phyloP scores from a whole-genome alignment of 2,113 vertebrate genomes.

The Suncus etruscus region DNA sequence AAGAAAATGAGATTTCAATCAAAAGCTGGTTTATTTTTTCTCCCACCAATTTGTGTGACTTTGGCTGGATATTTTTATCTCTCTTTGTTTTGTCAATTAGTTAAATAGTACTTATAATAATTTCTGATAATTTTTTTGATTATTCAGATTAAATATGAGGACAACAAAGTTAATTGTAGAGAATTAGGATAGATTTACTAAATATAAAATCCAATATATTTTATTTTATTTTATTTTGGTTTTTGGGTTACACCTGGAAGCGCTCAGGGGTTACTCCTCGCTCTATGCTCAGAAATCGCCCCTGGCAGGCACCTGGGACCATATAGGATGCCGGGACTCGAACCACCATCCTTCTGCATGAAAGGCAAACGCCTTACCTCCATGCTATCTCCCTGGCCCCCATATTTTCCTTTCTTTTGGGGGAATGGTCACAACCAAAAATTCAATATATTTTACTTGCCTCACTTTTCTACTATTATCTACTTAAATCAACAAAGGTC shows the following conservation, averaged over 20 bases:
- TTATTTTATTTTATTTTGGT: neutral
- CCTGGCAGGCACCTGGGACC: too few species aligned
- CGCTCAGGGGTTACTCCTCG: too few species aligned
- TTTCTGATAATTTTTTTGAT: constrained; percentile 39
- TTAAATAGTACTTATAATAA: constrained; percentile 25
- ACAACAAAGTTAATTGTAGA: constrained; percentile 45
- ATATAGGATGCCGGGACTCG: too few species aligned
- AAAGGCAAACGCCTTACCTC: too few species aligned
- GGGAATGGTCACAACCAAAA: neutral
- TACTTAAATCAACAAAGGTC: constrained; percentile 35
- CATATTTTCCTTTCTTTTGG: neutral
- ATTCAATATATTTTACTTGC: constrained; percentile 22
- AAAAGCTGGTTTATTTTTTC: constrained; percentile 44
- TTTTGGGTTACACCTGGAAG: too few species aligned
- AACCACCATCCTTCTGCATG: too few species aligned
- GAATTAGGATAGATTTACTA: constrained; percentile 48
- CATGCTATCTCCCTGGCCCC: too few species aligned
- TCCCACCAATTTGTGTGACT: constrained; percentile 50
- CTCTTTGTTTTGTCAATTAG: constrained; percentile 52
- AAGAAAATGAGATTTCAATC: constrained; percentile 62
- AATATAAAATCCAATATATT: constrained; percentile 47
- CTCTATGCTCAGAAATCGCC: too few species aligned
- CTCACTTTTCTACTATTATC: constrained; percentile 10
- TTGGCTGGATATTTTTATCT: constrained; percentile 41
- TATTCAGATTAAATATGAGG: neutral